Evolutionary conservation across 1,140 invertebrate species (phyloP).

Genomic region (Dysdera silvatica): DNA sequence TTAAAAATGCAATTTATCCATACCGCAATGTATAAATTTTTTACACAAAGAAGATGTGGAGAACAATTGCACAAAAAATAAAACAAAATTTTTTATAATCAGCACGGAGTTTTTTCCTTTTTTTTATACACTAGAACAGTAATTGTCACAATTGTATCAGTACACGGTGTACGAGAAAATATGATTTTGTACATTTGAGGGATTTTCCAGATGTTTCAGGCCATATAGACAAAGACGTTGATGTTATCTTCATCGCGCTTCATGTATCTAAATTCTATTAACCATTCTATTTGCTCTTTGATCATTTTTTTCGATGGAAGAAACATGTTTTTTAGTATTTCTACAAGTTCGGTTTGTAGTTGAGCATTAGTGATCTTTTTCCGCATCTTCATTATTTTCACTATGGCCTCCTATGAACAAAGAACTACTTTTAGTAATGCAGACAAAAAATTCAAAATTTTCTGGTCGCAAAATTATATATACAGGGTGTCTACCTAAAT

Average conservation of each 20-base stretch:
- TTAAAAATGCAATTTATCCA: too few species aligned
- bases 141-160: too few species aligned
- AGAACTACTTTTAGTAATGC: too few species aligned
- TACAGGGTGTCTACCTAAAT: too few species aligned
- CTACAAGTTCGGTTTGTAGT: conserved; percentile 89
- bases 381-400: conserved; percentile 97
- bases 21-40: too few species aligned
- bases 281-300: conserved; percentile 98
- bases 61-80: too few species aligned
- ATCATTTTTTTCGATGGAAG: conserved; percentile 98
- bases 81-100: too few species aligned
- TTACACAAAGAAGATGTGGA: too few species aligned
- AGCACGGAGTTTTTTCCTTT: too few species aligned
- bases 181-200: too few species aligned
- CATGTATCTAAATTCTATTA: conserved; percentile 98
- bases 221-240: conserved; percentile 96
- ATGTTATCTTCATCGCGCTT: conserved; percentile 91
- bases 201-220: conserved; percentile 49
- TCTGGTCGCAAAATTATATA: background rate
- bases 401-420: conserved; percentile 83
- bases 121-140: too few species aligned
- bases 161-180: too few species aligned
- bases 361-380: conserved; percentile 89
- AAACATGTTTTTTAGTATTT: conserved; percentile 99
- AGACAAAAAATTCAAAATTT: background rate